Conservation (phyloP, 2,113 vertebrate genomes). For the Myotis yumanensis region DNA sequence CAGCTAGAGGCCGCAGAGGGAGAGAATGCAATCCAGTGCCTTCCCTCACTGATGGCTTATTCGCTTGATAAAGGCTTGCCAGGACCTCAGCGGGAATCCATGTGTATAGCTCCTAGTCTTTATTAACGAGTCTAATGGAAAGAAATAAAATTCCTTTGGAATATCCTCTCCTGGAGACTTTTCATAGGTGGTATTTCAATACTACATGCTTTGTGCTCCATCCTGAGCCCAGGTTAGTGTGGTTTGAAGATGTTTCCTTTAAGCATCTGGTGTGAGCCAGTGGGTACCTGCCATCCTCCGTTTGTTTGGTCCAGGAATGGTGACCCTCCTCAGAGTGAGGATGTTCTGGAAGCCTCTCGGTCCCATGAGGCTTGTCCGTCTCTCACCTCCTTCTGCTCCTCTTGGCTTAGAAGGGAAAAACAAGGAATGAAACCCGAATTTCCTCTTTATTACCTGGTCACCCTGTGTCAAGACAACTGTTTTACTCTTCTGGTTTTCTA, state of each 20-base stretch:
- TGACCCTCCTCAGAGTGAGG: background rate
- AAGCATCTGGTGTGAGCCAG: no score
- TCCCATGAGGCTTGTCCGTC: background rate
- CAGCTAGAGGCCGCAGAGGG: background rate
- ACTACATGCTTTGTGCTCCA: no score
- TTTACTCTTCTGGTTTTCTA: slow-evolving; percentile 20
- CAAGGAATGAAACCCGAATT: background rate
- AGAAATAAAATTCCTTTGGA: background rate
- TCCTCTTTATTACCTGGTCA: background rate
- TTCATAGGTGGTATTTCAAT: background rate
- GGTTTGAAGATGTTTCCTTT: no score
- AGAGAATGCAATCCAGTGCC: background rate
- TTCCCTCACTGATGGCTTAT: background rate
- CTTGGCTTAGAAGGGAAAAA: background rate
- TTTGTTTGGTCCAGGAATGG: background rate
- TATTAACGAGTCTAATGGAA: slow-evolving; percentile 26
- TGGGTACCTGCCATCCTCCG: background rate
- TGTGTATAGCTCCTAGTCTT: slow-evolving; percentile 41
- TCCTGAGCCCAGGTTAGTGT: no score
- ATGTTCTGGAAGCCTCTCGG: background rate
- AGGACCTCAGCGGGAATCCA: background rate
- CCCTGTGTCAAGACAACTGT: background rate
- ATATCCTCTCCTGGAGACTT: background rate
- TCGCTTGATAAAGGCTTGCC: background rate
- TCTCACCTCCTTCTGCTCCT: background rate